Evolutionary conservation across 2,888 invertebrate genomes (phyloP), one percentile per base, ranked within the genome.

Genomic region (Leptarthrus brevirostris): DNA sequence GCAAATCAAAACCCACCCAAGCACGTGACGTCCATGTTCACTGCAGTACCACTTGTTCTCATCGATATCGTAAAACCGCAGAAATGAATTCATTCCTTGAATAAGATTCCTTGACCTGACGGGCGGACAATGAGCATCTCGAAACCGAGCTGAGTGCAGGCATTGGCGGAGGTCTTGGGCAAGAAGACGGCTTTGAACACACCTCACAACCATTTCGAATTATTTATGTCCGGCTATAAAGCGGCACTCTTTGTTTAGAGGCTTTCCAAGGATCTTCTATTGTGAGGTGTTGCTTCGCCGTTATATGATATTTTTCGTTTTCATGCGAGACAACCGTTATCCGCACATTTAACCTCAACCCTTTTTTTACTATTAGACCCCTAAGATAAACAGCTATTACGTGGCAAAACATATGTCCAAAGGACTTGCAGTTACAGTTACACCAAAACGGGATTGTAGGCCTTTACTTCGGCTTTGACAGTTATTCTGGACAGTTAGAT

Each of bases 241-340:
- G 56, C 71, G 34, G 10, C 20, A n/a, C n/a, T n/a, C n/a, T n/a
- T n/a, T n/a, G n/a, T n/a, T n/a, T n/a, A n/a, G n/a, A n/a, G n/a
- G 30, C 71, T 64, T 53, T 58, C 71, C 75, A 75, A 75, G 75
- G 73, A 75, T 73, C 70, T 72, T 73, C 71, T 61, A 71, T 73
- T 70, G 40, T 70, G 44, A 66, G 61, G 53, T 53, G 54, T 56
- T 52, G 53, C 34, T 61, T 30, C 40, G 56, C 16, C 56, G 61
- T 36, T 61, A 36, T 53, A 61, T 54, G 70, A 36, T 53, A 53
- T 54, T 71, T 75, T 74, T 74, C 54, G 72, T 49, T 74, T 74
- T 75, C 74, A 75, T 74, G 75, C 36, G 66, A 72, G 66, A 75
- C 69, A 74, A 73, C 75, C 75, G 75, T 75, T 75, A 75, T 74